phyloP scores from a whole-genome alignment of 2,797 vertebrate genomes.

The Mormyrus hasselquistii region DNA sequence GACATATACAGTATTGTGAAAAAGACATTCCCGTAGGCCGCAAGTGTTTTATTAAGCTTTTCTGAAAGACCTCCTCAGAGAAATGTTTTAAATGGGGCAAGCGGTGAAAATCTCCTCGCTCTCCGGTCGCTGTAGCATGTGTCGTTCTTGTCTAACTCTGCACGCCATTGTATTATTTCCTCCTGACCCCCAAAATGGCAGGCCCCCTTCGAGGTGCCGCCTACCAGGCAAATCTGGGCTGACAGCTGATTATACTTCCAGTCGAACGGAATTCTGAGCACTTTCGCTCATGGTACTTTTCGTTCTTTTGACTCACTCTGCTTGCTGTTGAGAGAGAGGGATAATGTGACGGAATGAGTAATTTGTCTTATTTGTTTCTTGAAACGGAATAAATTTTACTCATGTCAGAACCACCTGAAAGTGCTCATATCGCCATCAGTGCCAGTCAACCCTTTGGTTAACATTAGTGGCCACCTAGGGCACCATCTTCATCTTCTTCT shows the following conservation, averaged over 20 bases:
- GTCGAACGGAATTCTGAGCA: slow-evolving; percentile 41
- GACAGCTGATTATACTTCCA: slow-evolving; percentile 46
- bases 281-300: slow-evolving; percentile 14
- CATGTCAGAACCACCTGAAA: not conserved
- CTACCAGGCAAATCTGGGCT: slow-evolving; percentile 43
- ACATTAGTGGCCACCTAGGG: not conserved
- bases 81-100: not conserved
- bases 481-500: not conserved
- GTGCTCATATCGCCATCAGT: not conserved
- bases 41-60: not conserved
- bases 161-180: slow-evolving; percentile 46
- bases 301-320: not conserved
- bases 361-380: not conserved
- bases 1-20: not conserved
- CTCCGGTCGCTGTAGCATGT: slow-evolving; percentile 27
- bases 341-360: not conserved
- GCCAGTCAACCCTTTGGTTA: not conserved
- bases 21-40: not conserved
- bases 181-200: slow-evolving; percentile 43
- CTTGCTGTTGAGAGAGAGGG: not conserved
- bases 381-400: not conserved
- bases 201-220: slow-evolving; percentile 44
- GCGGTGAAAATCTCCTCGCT: not conserved
- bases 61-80: not conserved
- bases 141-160: slow-evolving; percentile 47